Percentiles rank a stretch among this genome's conserved stretches.
These are phyloP conservation scores for Caretta caretta DNA, from an alignment of 2,113 vertebrate species.

Conservation along the genomic window DNA sequence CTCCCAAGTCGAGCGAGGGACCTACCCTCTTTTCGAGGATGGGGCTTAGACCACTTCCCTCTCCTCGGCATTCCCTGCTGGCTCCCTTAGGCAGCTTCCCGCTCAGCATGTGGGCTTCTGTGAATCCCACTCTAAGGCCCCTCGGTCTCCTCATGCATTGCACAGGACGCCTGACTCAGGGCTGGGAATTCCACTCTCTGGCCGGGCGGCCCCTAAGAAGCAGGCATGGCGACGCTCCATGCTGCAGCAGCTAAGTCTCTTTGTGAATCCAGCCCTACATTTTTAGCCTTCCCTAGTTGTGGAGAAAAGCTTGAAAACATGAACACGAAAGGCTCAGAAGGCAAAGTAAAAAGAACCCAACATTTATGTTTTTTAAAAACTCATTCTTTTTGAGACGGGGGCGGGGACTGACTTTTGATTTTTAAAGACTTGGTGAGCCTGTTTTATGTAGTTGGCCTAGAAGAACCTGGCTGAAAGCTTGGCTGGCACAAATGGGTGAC, in stretches of 20 bases:
- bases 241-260: background rate
- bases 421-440: conserved; percentile 21
- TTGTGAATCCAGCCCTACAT: background rate
- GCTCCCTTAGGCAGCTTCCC: background rate
- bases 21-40: background rate
- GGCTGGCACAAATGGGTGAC: conserved; percentile 40
- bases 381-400: conserved; percentile 48
- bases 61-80: background rate
- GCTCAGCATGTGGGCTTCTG: background rate
- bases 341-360: background rate
- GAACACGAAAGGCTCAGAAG: background rate
- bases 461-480: background rate
- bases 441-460: conserved; percentile 25
- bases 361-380: background rate
- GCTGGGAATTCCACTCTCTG: background rate
- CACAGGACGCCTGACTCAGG: background rate
- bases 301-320: background rate
- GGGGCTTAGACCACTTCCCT: background rate
- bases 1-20: background rate
- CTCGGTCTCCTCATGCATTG: too few species aligned
- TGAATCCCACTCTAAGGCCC: background rate
- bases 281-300: background rate
- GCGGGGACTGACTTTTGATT: background rate
- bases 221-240: background rate
- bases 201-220: background rate